A percentile compares a stretch with the other conserved stretches of the same genome.
These are phyloP conservation scores for Gallinago stenura DNA, from an alignment of 2,797 vertebrate genomes.

Conservation along the genomic window DNA sequence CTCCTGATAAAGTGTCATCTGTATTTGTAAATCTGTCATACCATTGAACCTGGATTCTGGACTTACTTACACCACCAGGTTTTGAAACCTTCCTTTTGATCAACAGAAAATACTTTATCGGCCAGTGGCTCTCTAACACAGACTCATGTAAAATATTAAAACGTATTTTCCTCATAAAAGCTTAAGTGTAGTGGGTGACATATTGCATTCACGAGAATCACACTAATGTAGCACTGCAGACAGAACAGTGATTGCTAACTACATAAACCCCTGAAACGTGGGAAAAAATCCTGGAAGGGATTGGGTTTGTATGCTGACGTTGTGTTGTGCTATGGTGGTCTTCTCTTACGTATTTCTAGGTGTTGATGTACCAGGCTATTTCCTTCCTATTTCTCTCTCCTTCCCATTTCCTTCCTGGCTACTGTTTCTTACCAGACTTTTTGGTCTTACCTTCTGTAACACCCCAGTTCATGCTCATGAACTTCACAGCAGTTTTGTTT, in stretches of 20 bases:
- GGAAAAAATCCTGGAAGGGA: rapidly evolving
- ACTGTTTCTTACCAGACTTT: not conserved
- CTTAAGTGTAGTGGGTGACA: not conserved
- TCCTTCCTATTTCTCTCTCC: not conserved
- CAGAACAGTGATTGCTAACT: not conserved
- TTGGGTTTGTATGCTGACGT: not conserved
- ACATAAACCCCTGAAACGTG: not conserved
- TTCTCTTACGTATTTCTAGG: not conserved
- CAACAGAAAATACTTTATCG: not conserved
- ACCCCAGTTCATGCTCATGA: not conserved
- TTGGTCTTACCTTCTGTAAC: not conserved
- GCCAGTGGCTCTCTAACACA: not conserved
- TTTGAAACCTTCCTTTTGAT: not conserved
- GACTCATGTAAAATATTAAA: not conserved
- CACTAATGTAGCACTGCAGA: not conserved
- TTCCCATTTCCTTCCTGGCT: not conserved
- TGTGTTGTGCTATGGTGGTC: not conserved
- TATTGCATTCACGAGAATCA: not conserved
- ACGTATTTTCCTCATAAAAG: not conserved
- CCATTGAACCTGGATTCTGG: not conserved
- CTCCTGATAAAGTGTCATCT: not conserved
- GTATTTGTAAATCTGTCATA: not conserved
- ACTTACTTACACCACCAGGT: not conserved
- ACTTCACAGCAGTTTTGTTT: rapidly evolving
- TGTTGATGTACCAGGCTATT: not conserved